A percentile compares a stretch with the other conserved stretches of the same genome.
Conservation (phyloP, 1,140 invertebrate species). For the Druon quercuslanigerum region DNA sequence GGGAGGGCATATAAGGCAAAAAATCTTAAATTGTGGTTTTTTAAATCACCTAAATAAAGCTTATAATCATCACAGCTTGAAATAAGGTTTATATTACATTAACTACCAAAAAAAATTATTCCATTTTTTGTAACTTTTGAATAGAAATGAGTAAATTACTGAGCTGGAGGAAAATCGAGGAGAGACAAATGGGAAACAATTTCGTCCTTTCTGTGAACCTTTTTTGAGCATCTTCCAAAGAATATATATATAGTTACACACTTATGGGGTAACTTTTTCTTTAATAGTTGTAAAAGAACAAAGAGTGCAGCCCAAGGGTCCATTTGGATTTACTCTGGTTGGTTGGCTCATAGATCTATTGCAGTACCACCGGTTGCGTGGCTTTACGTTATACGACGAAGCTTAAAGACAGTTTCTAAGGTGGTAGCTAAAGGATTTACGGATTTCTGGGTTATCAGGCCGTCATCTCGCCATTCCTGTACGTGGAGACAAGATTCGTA, state of each 20-base stretch:
- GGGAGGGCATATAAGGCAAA: no score
- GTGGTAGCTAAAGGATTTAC: conserved; percentile 39
- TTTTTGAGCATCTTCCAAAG: not conserved
- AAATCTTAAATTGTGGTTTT: no score
- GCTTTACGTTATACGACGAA: not conserved
- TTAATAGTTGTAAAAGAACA: conserved; percentile 6
- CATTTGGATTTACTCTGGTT: conserved; percentile 21
- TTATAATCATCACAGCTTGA: no score
- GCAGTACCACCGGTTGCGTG: conserved; percentile 17
- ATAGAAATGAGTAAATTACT: not conserved
- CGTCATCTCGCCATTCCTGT: conserved; percentile 45
- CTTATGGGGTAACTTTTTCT: not conserved
- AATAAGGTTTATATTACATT: no score
- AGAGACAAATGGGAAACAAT: conserved; percentile 5
- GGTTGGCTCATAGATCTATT: conserved; percentile 20
- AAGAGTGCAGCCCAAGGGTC: conserved; percentile 23
- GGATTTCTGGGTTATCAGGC: conserved; percentile 39
- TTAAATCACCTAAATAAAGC: no score
- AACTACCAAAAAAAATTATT: not conserved
- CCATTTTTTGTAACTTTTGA: not conserved
- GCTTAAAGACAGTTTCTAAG: not conserved
- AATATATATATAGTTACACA: not conserved
- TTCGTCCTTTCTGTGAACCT: not conserved
- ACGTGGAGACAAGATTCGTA: conserved; percentile 34
- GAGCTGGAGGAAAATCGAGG: not conserved